Conservation (phyloP, 2,888 invertebrate species). For the Acleris holmiana region DNA sequence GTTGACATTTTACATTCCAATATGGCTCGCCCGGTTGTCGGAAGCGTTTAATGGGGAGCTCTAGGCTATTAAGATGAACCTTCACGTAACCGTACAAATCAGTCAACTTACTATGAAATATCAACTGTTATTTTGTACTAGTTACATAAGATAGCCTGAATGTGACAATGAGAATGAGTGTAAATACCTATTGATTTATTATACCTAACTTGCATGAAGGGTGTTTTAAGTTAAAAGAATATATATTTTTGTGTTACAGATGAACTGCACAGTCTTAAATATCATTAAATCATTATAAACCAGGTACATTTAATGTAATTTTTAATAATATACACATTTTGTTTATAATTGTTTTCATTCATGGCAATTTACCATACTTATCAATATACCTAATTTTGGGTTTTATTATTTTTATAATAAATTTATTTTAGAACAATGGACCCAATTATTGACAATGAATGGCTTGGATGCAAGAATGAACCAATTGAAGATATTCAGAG, state of each 20-base stretch:
- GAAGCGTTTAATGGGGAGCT: constrained; percentile 45
- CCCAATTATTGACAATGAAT: constrained; percentile 72
- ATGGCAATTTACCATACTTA: neutral
- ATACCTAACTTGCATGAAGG: neutral
- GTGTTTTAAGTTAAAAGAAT: neutral
- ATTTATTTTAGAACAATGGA: constrained; percentile 62
- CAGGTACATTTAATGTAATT: constrained; percentile 36
- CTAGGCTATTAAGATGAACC: constrained; percentile 35
- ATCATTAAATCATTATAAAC: constrained; percentile 43
- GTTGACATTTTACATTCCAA: constrained; percentile 73
- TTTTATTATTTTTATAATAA: neutral
- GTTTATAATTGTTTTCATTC: too few relatives aligned
- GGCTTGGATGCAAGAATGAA: constrained; percentile 73
- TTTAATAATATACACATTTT: neutral
- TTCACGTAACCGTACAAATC: constrained; percentile 28
- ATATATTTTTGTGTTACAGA: constrained; percentile 44
- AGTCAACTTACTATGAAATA: neutral
- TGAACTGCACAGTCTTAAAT: constrained; percentile 42
- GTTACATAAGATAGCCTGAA: neutral
- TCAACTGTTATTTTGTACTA: constrained; percentile 2
- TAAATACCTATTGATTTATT: neutral
- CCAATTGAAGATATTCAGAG: constrained; percentile 64
- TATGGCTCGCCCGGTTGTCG: constrained; percentile 68
- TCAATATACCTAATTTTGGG: neutral
- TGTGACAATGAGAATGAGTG: neutral